Evolutionary conservation across 2,113 vertebrate genomes (phyloP).

Genomic region (Epinephelus cyanopodus): DNA sequence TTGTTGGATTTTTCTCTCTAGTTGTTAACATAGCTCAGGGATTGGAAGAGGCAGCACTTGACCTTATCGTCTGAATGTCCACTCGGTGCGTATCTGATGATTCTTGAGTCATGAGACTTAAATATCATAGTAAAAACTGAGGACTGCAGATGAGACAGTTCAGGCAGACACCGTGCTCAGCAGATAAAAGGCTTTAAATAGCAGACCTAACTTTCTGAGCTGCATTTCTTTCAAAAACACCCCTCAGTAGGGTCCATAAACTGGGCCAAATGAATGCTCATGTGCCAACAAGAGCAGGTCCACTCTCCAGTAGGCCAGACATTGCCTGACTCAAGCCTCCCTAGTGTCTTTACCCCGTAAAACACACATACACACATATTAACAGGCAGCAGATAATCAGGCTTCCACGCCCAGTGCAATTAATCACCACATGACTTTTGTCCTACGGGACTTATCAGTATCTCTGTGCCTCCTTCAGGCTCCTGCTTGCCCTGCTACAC

Average conservation of each 20-base stretch:
- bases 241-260: background rate
- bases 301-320: background rate
- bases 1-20: background rate
- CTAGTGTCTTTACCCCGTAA: conserved; percentile 19
- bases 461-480: conserved; percentile 22
- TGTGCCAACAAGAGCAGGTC: conserved; percentile 1
- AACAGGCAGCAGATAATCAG: conserved; percentile 37
- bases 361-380: conserved; percentile 32
- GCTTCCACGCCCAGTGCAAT: conserved; percentile 25
- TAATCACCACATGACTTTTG: conserved; percentile 44
- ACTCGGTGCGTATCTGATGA: background rate
- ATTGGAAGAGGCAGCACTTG: background rate
- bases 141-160: background rate
- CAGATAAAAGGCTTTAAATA: background rate
- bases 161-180: background rate
- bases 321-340: conserved; percentile 8
- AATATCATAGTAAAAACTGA: background rate
- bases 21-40: background rate
- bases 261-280: background rate
- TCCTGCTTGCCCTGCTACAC: conserved; percentile 24
- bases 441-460: conserved; percentile 39
- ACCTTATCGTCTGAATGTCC: background rate
- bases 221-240: background rate
- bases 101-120: background rate
- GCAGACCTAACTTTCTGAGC: background rate